Base-by-base conservation (phyloP, 2,113 vertebrate species). In the Dromiciops gliroides region DNA sequence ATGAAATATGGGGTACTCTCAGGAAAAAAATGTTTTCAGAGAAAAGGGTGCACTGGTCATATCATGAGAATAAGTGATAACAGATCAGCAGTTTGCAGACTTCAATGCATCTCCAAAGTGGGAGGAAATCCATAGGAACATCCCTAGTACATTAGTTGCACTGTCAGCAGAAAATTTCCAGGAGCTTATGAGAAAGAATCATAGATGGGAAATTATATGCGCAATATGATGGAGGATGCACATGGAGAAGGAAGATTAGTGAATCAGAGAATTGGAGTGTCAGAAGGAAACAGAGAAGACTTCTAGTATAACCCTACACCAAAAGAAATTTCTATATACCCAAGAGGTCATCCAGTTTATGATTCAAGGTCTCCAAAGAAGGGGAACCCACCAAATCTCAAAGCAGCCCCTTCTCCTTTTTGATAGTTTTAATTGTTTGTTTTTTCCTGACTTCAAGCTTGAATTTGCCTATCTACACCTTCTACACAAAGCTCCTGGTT, bases 301-400 rank as follows among this genome's bases (percentile, higher is more conserved):
- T 3, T 19, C 37, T n/a, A 19, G 1, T 19, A 0, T 19, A 19
- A n/a, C 1, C 12, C 1, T 75, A n/a, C 28, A 31, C 28, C 56
- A 60, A 31, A 12, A 12, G 56, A 3, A 60, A 60, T 60, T 10
- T 11, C 26, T 60, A 31, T 1, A 75, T 75, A 75, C 7, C 37
- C 37, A n/a, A 75, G 60, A n/a, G 31, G 60, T 75, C 37, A 75
- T 67, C 37, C 14, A n/a, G n/a, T 14, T 75, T 31, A 26, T 60
- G 28, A 12, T 75, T 75, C 37, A n/a, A 75, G 60, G 6, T 75
- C n/a, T 75, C 60, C 31, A n/a, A 67, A 67, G 53, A 56, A 56
- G 26, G 11, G 8, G 25, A 28, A 56, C 26, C 26, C 25, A 56
- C 26, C 26, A 56, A 56, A 8, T 28, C 1, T 12, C 28, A 60